Evolutionary conservation across 2,888 invertebrate genomes (phyloP), one percentile per base, ranked within the genome.

Genomic region (Octodonta nipae): DNA sequence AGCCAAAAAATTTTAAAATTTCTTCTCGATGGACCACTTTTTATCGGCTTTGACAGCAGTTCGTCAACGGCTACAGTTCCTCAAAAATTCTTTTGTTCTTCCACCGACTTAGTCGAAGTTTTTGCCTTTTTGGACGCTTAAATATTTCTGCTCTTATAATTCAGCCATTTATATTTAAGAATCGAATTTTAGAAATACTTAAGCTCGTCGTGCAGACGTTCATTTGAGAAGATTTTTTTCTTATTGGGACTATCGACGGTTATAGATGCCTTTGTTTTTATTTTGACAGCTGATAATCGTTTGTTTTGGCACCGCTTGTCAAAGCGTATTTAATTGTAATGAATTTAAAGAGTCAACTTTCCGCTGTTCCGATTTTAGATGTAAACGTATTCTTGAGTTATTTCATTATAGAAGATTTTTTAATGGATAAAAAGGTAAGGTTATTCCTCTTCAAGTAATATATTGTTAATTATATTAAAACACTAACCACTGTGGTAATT

Each of bases 21-120:
- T 22, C 22, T n/a, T 4, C n/a, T n/a, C 22, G 11, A 22, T 11
- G 36, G 44, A 42, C 47, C 46, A 44, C 46, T 47, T 49, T 49
- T 49, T 49, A 44, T 37, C 34, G 33, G 35, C 40, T 48, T 50
- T 50, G 50, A 50, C 50, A 50, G 50, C 44, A 44, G 51, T 53
- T 44, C 53, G 52, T 55, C 55, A 55, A 55, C 48, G 50, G 51
- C 51, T 45, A 42, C 46, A 51, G 51, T 54, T 50, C 53, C 48
- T 54, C 54, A 54, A 54, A 55, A 54, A 54, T 53, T 53, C 53
- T 42, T 54, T 53, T 54, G 55, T 52, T 46, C 43, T 37, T 42
- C n/a, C 15, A 13, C 30, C 30, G 30, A 22, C 17, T 11, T 38
- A 35, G 38, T 46, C 46, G 45, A n/a, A 11, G 11, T 22, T n/a